Conservation (phyloP, 1,140 invertebrate genomes). For the Apis cerana region DNA sequence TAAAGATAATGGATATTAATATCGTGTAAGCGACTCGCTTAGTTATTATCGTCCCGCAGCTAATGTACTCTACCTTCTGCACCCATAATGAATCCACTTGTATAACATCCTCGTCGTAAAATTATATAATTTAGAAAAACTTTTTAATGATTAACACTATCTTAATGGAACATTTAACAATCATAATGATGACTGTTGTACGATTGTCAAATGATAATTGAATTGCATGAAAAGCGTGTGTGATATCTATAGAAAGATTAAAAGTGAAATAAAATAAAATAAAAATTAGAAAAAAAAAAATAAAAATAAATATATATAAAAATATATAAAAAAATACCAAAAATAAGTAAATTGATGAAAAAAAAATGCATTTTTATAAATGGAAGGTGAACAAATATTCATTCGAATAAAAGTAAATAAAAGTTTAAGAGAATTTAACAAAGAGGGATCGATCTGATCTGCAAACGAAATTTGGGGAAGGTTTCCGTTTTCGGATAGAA, state of each 20-base stretch:
- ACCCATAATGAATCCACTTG: constrained; percentile 15
- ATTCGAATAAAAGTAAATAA: constrained; percentile 5
- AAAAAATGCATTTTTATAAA: not conserved
- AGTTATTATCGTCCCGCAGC: constrained; percentile 54
- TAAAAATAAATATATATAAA: not conserved
- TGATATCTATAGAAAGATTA: not conserved
- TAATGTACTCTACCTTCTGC: constrained; percentile 25
- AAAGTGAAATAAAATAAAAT: not conserved
- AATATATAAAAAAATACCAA: not conserved
- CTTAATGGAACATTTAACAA: not conserved
- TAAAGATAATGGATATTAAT: constrained; percentile 24
- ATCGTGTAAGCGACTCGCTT: constrained; percentile 52
- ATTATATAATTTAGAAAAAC: not conserved
- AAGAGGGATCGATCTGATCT: constrained; percentile 55
- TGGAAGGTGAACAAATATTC: not conserved
- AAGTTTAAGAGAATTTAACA: constrained; percentile 12
- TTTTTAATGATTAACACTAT: not conserved
- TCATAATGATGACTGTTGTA: not conserved
- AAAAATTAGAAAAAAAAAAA: not conserved
- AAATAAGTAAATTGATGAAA: not conserved
- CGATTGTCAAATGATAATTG: not conserved
- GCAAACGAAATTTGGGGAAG: constrained; percentile 79
- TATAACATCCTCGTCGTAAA: constrained; percentile 10
- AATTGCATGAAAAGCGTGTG: not conserved
- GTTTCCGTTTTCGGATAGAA: constrained; percentile 72